Evolutionary conservation across 2,113 vertebrate genomes (phyloP).

Genomic region (Colaptes auratus): DNA sequence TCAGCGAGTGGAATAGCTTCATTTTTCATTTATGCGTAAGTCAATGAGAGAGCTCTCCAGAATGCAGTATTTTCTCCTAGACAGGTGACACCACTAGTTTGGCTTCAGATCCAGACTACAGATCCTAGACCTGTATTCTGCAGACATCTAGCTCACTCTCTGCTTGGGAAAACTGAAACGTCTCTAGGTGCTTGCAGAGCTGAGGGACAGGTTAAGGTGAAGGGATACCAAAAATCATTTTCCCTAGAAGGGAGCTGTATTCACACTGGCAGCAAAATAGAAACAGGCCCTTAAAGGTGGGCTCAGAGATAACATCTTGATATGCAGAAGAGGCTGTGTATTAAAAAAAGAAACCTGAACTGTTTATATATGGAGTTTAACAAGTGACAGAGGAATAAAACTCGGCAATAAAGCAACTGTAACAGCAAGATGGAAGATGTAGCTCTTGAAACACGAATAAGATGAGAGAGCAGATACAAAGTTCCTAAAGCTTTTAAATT

Average conservation of each 20-base stretch:
- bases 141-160: background rate
- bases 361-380: background rate
- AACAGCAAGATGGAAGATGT: background rate
- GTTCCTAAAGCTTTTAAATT: background rate
- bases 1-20: background rate
- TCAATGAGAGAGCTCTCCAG: background rate
- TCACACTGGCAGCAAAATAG: background rate
- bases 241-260: background rate
- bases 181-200: background rate
- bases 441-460: background rate
- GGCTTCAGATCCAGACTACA: background rate
- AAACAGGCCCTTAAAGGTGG: background rate
- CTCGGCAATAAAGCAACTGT: background rate
- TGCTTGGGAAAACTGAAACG: background rate
- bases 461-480: background rate
- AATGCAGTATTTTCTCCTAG: background rate
- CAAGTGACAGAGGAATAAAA: background rate
- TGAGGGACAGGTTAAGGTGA: background rate
- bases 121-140: background rate
- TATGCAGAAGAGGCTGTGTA: background rate
- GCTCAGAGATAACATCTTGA: background rate
- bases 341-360: background rate
- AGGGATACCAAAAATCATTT: background rate
- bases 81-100: background rate
- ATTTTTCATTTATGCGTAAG: accelerated